Evolutionary conservation across 2,888 invertebrate species (phyloP).

Genomic region (Aspidiotus destructor): DNA sequence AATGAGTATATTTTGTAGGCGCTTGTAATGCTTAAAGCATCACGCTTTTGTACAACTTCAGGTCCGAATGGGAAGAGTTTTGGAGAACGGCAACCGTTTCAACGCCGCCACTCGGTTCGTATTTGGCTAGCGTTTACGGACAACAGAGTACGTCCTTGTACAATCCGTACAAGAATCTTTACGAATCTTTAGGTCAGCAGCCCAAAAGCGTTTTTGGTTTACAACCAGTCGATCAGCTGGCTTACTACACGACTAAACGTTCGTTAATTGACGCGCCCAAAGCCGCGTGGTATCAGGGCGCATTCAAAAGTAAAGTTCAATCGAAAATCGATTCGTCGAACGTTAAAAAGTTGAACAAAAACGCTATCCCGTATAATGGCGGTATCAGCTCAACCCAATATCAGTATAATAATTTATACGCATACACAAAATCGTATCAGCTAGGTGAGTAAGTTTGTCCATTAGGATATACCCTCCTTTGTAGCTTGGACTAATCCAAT

Average conservation of each 20-base stretch:
- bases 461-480: no score
- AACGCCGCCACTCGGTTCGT: conserved; percentile 2
- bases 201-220: neutral
- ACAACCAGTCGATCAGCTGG: neutral
- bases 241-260: conserved; percentile 20
- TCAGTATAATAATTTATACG: conserved; percentile 18
- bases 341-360: conserved; percentile 19
- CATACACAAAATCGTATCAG: conserved; percentile 14
- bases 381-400: conserved; percentile 10
- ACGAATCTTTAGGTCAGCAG: neutral
- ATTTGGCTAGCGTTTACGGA: conserved; percentile 30
- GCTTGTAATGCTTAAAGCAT: neutral
- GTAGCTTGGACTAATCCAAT: no score
- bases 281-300: conserved; percentile 10
- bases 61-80: conserved; percentile 38
- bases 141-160: conserved; percentile 22
- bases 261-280: conserved; percentile 9
- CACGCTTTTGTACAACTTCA: conserved; percentile 12
- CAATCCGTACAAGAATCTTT: conserved; percentile 13
- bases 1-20: neutral
- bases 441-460: conserved; percentile 11
- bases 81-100: conserved; percentile 35
- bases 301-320: conserved; percentile 7
- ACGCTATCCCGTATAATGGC: conserved; percentile 12
- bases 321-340: conserved; percentile 4